These are phyloP conservation scores for Hyperoplus lanceolatus DNA, from an alignment of 2,797 vertebrate species.

Conservation along the genomic window DNA sequence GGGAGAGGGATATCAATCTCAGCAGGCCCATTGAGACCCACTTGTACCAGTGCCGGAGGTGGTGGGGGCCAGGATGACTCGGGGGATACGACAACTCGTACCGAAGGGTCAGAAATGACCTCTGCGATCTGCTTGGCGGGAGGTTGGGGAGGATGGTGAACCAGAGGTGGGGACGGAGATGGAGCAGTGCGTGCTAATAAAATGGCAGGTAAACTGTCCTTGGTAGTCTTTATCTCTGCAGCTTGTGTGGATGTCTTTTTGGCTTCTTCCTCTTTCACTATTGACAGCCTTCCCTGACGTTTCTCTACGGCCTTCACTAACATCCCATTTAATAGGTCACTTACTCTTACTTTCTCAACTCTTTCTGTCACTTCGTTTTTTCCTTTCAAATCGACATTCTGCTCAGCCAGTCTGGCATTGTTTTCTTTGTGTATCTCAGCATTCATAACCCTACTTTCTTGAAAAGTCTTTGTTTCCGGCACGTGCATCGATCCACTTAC, in stretches of 20 bases:
- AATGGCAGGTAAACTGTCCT: conserved; percentile 25
- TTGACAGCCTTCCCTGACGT: conserved; percentile 54
- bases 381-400: conserved; percentile 65
- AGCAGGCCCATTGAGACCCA: conserved; percentile 78
- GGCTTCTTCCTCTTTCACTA: conserved; percentile 38
- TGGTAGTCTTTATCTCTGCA: conserved; percentile 37
- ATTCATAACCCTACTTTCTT: conserved; percentile 67
- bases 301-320: conserved; percentile 67
- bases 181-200: conserved; percentile 65
- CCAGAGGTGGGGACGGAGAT: conserved; percentile 84
- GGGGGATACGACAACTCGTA: conserved; percentile 40
- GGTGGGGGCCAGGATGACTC: conserved; percentile 90
- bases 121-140: conserved; percentile 74
- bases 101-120: conserved; percentile 34
- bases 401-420: conserved; percentile 63
- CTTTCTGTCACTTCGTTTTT: conserved; percentile 49
- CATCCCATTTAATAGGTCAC: conserved; percentile 59
- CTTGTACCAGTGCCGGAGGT: conserved; percentile 75
- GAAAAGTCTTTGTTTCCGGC: conserved; percentile 51
- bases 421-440: conserved; percentile 54
- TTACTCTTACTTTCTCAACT: conserved; percentile 68
- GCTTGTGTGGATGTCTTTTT: conserved; percentile 29
- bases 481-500: conserved; percentile 38
- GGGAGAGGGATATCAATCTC: conserved; percentile 84
- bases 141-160: conserved; percentile 84